Percentiles rank a stretch among this genome's conserved stretches.
Evolutionary conservation across 1,140 invertebrate genomes (phyloP).

Genomic region (Panagrolaimus sp.): DNA sequence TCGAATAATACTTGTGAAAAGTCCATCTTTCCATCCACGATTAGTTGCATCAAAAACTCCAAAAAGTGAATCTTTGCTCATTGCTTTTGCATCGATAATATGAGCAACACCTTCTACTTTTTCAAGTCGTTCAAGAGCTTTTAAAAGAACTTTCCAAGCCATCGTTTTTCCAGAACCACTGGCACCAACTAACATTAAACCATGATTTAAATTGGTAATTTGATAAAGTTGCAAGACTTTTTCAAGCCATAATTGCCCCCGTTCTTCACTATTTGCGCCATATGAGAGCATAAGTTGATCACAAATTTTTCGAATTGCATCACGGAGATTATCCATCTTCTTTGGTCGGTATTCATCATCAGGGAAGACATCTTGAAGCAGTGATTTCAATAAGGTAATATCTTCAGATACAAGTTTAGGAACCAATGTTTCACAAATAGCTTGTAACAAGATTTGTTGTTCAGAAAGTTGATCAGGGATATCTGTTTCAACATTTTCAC

Average conservation of each 20-base stretch:
- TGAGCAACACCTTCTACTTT: slow-evolving; percentile 93
- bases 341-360: slow-evolving; percentile 87
- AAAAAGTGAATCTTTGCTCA: slow-evolving; percentile 94
- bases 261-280: slow-evolving; percentile 83
- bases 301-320: slow-evolving; percentile 42
- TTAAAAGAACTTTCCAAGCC: slow-evolving; percentile 89
- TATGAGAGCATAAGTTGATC: slow-evolving; percentile 36
- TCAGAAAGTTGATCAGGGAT: slow-evolving; percentile 83
- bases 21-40: slow-evolving; percentile 82
- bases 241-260: slow-evolving; percentile 64
- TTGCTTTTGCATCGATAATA: slow-evolving; percentile 98
- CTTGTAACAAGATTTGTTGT: slow-evolving; percentile 83
- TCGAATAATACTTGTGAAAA: slow-evolving; percentile 94
- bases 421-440: slow-evolving; percentile 98
- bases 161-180: slow-evolving; percentile 95
- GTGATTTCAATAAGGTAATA: slow-evolving; percentile 88
- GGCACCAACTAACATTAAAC: slow-evolving; percentile 99
- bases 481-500: slow-evolving; percentile 76
- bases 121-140: slow-evolving; percentile 86
- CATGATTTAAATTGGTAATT: slow-evolving; percentile 96
- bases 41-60: slow-evolving; percentile 97
- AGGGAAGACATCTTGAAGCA: slow-evolving; percentile 97
- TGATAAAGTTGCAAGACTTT: slow-evolving; percentile 97
- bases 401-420: slow-evolving; percentile 98
- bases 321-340: slow-evolving; percentile 68